Base-by-base conservation (phyloP, 2,113 vertebrate genomes). In the Labeo catla region DNA sequence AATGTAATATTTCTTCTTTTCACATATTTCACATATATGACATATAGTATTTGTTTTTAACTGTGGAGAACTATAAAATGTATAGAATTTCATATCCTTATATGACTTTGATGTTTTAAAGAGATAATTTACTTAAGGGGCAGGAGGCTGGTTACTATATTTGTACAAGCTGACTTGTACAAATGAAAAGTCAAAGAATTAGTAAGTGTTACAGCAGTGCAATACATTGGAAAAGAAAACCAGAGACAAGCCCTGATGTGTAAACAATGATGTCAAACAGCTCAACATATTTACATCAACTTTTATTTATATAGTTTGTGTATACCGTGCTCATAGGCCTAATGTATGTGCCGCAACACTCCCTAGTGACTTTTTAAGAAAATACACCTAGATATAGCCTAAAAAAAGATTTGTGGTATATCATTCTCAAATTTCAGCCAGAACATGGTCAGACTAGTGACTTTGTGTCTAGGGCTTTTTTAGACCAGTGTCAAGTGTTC, bases 211-310 rank as follows among this genome's bases (percentile, higher is more conserved):
- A 76, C 45, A 34, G 36, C 12, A 6, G 28, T 45, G 19, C 3
- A 63, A 50, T 36, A 23, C 59, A 63, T 23, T 65, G 3, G 28
- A 19, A 65, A 36, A 34, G 45, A 76, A 68, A 43, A 76, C 23
- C 50, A n/a, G 39, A 80, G 68, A 78, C 78, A 45, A 59, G 57
- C 88, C 86, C 54, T 80, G 1, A 68, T 84, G 81, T 76, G 68
- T 50, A 83, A 87, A 89, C 66, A 87, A 28, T 65, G 36, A 63
- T 57, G 76, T 52, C 79, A 88, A 65, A 81, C 81, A 81, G 66
- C 21, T 76, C 49, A 5, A 34, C 66, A 66, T 15, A 52, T 65
- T 65, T 10, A 50, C 19, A 2, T 57, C 19, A 23, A 10, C 7
- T 39, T 39, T 39, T 59, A 3, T 23, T 8, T 23, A 23, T 23